Evolutionary conservation across 2,888 invertebrate species (phyloP), one percentile per base, ranked within the genome.

Genomic region (Polymixis flavicincta): DNA sequence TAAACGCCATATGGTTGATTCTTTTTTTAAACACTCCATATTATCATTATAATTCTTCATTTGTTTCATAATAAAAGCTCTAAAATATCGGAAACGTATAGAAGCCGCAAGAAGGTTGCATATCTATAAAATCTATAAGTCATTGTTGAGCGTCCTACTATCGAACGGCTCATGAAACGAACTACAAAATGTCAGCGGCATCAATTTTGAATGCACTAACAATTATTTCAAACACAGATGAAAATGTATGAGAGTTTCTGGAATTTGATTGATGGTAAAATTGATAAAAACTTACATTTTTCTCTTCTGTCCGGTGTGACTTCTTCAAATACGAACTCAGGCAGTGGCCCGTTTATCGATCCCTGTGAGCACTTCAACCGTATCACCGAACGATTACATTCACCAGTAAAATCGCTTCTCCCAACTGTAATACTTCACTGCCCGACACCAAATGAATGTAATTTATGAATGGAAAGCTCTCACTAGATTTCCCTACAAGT

Each of bases 381-480:
- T 76, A 77, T 83, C 87, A 88, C 83, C 80, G 71, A 80, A 79
- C 74, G 71, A 80, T 85, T 69, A 82, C 88, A 91, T 90, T 91
- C 93, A 93, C 91, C 78, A 85, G 76, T 83, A 83, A 84, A 86
- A 82, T 85, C 75, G 85, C 82, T 82, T 86, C 86, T 83, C 87
- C 80, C 91, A 91, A 89, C 92, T 92, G 90, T 88, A 83, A 90
- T 88, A 89, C 92, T 90, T 92, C 93, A 92, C 97, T 96, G 93
- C 83, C 89, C 89, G 88, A 91, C 92, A 92, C 89, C 88, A 94
- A 95, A 92, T 94, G 94, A 95, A 94, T 92, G 92, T 92, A 90
- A 89, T 93, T 95, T 94, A 95, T 95, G 95, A 96, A 96, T 96
- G 96, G 91, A 90, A 91, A 87, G 89, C 89, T 89, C 90, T 91